Evolutionary conservation across 2,888 invertebrate species (phyloP).

Genomic region (Nebria brevicollis): DNA sequence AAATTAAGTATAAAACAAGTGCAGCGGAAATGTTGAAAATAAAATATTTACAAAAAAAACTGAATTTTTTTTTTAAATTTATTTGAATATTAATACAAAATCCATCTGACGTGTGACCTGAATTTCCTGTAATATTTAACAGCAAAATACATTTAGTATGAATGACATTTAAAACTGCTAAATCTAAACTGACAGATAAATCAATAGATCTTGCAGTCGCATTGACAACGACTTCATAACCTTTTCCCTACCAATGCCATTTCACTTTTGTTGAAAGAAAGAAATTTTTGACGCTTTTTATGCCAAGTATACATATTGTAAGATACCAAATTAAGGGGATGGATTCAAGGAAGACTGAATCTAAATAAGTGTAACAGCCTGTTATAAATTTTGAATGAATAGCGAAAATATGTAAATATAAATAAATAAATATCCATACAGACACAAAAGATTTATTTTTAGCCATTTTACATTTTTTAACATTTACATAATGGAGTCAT

Average conservation of each 20-base stretch:
- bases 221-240: neutral
- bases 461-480: neutral
- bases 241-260: neutral
- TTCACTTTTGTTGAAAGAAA: neutral
- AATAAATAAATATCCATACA: neutral
- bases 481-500: neutral
- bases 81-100: too few species aligned
- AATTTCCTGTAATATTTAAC: neutral
- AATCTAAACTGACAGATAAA: neutral
- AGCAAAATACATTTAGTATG: neutral
- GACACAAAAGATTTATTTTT: neutral
- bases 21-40: too few species aligned
- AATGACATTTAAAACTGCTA: neutral
- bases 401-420: neutral
- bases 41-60: too few species aligned
- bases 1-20: too few species aligned
- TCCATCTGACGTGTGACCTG: neutral
- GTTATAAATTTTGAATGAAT: constrained; percentile 1
- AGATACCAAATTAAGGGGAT: neutral
- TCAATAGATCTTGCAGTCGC: neutral
- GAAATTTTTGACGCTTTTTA: neutral
- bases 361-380: neutral
- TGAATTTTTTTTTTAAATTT: too few species aligned
- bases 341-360: neutral
- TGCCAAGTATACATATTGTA: neutral